A percentile compares a stretch with the other conserved stretches of the same genome.
These are phyloP conservation scores for Lycaon pictus DNA, from an alignment of 2,113 vertebrate species.

Conservation along the genomic window DNA sequence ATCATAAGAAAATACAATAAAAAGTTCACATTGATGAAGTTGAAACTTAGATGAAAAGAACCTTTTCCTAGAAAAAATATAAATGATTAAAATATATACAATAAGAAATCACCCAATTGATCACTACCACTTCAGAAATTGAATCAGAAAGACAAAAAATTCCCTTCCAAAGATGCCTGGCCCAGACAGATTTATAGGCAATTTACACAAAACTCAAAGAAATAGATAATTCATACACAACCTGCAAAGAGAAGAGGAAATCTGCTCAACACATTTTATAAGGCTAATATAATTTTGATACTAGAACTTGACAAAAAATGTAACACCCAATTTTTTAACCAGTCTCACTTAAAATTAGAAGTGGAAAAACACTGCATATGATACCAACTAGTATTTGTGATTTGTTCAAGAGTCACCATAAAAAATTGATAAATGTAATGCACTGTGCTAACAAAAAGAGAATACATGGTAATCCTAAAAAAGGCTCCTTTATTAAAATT, in stretches of 20 bases:
- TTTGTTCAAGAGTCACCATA: neutral
- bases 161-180: neutral
- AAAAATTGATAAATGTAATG: neutral
- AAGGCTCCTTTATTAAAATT: neutral
- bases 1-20: conserved; percentile 29
- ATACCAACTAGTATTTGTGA: neutral
- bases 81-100: conserved; percentile 22
- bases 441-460: neutral
- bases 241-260: neutral
- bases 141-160: neutral
- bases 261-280: neutral
- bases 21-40: neutral
- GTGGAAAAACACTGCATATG: neutral
- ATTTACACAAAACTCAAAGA: conserved; percentile 19
- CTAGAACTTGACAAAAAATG: neutral
- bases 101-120: neutral
- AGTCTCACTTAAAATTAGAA: neutral
- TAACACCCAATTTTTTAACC: neutral
- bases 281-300: conserved; percentile 9
- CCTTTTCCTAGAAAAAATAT: conserved; percentile 19
- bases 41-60: neutral
- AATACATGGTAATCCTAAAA: neutral
- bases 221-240: neutral
- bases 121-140: neutral
- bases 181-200: neutral